Evolutionary conservation across 2,797 vertebrate species (phyloP).

Genomic region (Brachyrhaphis roseni): DNA sequence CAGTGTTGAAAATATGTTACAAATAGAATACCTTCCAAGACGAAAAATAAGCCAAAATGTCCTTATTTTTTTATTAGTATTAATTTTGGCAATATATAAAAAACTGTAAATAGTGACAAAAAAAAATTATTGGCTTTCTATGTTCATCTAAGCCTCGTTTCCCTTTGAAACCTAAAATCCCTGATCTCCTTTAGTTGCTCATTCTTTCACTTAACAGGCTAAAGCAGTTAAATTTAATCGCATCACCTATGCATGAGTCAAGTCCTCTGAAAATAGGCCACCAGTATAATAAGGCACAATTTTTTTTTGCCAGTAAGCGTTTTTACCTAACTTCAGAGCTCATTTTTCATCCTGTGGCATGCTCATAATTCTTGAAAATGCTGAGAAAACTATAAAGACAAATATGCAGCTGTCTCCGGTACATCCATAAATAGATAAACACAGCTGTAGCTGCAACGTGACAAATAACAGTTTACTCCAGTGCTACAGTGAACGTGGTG

Average conservation of each 20-base stretch:
- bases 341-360: conserved; percentile 35
- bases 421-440: conserved; percentile 46
- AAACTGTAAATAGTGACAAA: background rate
- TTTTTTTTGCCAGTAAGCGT: conserved; percentile 44
- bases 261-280: conserved; percentile 46
- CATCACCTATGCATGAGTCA: conserved; percentile 38
- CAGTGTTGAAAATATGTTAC: too few species aligned
- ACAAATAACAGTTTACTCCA: conserved; percentile 49
- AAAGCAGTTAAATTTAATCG: conserved; percentile 49
- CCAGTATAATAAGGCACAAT: conserved; percentile 15
- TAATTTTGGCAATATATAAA: background rate
- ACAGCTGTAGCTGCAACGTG: conserved; percentile 47
- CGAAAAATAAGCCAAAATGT: background rate
- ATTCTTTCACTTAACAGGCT: conserved; percentile 38
- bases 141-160: background rate
- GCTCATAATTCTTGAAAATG: conserved; percentile 33
- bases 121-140: background rate
- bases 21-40: background rate
- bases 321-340: conserved; percentile 33
- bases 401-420: conserved; percentile 34
- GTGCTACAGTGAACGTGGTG: conserved; percentile 2
- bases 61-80: background rate
- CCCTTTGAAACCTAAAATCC: conserved; percentile 22
- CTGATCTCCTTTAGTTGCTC: conserved; percentile 12
- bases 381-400: conserved; percentile 34